Percentiles rank a stretch among this genome's conserved stretches.
Evolutionary conservation across 2,797 vertebrate species (phyloP).

Genomic region (Paguma larvata): DNA sequence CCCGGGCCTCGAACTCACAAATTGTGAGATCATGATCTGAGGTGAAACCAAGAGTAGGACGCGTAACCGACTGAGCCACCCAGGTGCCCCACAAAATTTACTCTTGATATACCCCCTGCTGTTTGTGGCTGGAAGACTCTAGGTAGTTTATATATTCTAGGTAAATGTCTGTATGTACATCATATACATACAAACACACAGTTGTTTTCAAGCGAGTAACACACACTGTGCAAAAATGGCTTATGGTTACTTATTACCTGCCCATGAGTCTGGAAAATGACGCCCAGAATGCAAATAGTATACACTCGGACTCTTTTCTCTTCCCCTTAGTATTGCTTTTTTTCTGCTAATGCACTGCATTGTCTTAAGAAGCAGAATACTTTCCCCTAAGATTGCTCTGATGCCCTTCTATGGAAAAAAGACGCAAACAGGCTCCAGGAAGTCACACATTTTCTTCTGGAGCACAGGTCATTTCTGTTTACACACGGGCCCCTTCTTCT

Average conservation of each 20-base stretch:
- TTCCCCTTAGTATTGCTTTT: not conserved
- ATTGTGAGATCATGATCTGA: too few species aligned
- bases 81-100: too few species aligned
- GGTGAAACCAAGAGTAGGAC: too few species aligned
- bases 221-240: not conserved
- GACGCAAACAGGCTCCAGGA: slow-evolving; percentile 58
- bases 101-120: not conserved
- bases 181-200: not conserved
- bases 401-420: not conserved
- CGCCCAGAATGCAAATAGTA: not conserved
- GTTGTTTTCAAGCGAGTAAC: not conserved
- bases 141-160: not conserved
- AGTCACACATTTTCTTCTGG: slow-evolving; percentile 4
- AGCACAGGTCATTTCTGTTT: slow-evolving; percentile 72
- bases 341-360: not conserved
- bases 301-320: not conserved
- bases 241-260: not conserved
- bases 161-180: not conserved
- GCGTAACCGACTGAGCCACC: too few species aligned
- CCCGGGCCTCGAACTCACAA: too few species aligned
- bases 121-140: not conserved
- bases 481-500: slow-evolving; percentile 51
- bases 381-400: not conserved
- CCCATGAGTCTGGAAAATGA: not conserved
- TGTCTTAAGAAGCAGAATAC: not conserved